Evolutionary conservation across 35 echinoderm and acorn worm species (phyloP).

Genomic region (Strongylocentrotus purpuratus): DNA sequence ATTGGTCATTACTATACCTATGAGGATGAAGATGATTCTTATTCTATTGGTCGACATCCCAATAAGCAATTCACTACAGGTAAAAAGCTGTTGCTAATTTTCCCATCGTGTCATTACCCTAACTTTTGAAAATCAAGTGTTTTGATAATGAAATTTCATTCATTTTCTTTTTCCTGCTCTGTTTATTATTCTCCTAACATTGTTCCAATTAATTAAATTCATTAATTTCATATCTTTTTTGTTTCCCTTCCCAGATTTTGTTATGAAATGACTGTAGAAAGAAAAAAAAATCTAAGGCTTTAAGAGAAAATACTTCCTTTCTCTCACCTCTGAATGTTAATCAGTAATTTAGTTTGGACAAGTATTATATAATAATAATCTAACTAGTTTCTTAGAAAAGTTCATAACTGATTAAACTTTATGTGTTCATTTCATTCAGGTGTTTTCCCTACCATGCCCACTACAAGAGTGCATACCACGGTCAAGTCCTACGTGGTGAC

Average conservation of each 20-base stretch:
- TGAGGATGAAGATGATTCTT: neutral
- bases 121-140: neutral
- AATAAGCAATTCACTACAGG: constrained; percentile 7
- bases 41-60: neutral
- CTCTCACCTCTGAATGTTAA: too few species aligned
- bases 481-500: neutral
- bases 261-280: neutral
- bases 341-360: too few species aligned
- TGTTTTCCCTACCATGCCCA: neutral
- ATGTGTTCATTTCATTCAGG: neutral
- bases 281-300: neutral
- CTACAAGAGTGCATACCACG: neutral
- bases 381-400: neutral
- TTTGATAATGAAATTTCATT: neutral
- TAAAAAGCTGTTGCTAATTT: neutral
- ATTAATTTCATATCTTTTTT: too few species aligned
- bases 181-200: too few species aligned
- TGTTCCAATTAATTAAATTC: too few species aligned
- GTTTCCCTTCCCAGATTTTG: too few species aligned
- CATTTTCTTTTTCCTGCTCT: too few species aligned
- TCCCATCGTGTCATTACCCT: neutral
- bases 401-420: neutral
- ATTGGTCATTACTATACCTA: neutral
- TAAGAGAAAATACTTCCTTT: too few species aligned
- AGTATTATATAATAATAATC: too few species aligned